A percentile compares a stretch with the other conserved stretches of the same genome.
These are phyloP conservation scores for Sphinx pinastri DNA, from an alignment of 2,888 invertebrate genomes.

Conservation along the genomic window DNA sequence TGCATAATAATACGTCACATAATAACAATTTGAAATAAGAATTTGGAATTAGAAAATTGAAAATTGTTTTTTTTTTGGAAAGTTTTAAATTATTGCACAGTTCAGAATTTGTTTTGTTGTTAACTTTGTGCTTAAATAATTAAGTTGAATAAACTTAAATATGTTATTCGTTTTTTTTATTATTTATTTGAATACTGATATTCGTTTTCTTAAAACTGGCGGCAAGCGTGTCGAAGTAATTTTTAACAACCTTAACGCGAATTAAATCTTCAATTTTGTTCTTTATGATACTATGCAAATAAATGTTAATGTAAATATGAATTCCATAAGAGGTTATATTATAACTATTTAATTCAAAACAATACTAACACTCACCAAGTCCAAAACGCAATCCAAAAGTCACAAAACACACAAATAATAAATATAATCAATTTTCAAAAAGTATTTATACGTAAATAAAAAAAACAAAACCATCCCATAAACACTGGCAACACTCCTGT, in stretches of 20 bases:
- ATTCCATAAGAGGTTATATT: not conserved
- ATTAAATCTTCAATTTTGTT: not conserved
- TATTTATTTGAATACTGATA: not conserved
- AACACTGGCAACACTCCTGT: slow-evolving; percentile 66
- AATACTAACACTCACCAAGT: slow-evolving; percentile 64
- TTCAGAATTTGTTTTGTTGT: too few relatives aligned
- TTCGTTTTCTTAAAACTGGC: not conserved
- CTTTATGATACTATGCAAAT: not conserved
- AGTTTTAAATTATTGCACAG: not conserved
- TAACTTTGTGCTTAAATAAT: not conserved
- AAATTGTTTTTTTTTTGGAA: not conserved
- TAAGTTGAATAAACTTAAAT: not conserved
- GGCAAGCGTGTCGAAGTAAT: not conserved
- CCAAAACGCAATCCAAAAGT: slow-evolving; percentile 81
- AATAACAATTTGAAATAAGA: not conserved
- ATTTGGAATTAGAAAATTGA: not conserved
- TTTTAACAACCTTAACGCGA: not conserved
- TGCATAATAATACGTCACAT: slow-evolving; percentile 6
- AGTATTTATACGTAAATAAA: slow-evolving; percentile 41
- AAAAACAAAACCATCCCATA: slow-evolving; percentile 42
- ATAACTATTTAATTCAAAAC: slow-evolving; percentile 21
- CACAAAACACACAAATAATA: slow-evolving; percentile 63
- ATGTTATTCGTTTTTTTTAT: not conserved
- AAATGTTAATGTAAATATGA: not conserved
- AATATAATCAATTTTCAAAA: slow-evolving; percentile 44